Evolutionary conservation across 2,113 vertebrate species (phyloP).

Genomic region (Oostethus manadensis): DNA sequence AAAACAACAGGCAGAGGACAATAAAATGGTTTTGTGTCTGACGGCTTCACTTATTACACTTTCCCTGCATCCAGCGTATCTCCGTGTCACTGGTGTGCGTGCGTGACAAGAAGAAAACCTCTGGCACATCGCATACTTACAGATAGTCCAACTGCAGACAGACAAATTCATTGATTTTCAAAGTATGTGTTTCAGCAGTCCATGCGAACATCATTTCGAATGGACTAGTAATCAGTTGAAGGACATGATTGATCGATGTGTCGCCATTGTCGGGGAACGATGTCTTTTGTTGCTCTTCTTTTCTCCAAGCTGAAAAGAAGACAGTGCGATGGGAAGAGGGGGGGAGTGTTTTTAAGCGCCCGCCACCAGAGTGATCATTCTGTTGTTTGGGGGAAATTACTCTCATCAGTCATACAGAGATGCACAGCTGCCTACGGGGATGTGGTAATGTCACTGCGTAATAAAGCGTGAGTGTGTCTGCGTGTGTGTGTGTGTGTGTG

Average conservation of each 20-base stretch:
- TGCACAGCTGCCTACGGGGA: constrained; percentile 76
- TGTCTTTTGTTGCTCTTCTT: constrained; percentile 49
- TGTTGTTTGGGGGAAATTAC: constrained; percentile 80
- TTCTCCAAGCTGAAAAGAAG: constrained; percentile 33
- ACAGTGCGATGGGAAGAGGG: constrained; percentile 25
- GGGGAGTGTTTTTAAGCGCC: constrained; percentile 44
- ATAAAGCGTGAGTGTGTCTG: constrained; percentile 61
- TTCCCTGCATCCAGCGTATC: too few species aligned
- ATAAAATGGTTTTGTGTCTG: too few species aligned
- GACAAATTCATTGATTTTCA: too few species aligned
- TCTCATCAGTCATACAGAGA: constrained; percentile 79
- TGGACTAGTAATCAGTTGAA: neutral
- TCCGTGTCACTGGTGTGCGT: too few species aligned
- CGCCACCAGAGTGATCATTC: constrained; percentile 69
- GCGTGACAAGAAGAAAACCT: too few species aligned
- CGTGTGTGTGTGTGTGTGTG: constrained; percentile 9
- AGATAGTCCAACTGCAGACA: too few species aligned
- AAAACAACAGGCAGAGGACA: too few species aligned
- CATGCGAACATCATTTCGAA: too few species aligned
- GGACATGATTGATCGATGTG: neutral
- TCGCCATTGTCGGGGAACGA: constrained; percentile 47
- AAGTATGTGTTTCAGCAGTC: too few species aligned
- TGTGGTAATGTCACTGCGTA: constrained; percentile 70
- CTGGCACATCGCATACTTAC: too few species aligned
- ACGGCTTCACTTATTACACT: too few species aligned